phyloP scores from a whole-genome alignment of 2,113 vertebrate genomes.

The Gila orcuttii region DNA sequence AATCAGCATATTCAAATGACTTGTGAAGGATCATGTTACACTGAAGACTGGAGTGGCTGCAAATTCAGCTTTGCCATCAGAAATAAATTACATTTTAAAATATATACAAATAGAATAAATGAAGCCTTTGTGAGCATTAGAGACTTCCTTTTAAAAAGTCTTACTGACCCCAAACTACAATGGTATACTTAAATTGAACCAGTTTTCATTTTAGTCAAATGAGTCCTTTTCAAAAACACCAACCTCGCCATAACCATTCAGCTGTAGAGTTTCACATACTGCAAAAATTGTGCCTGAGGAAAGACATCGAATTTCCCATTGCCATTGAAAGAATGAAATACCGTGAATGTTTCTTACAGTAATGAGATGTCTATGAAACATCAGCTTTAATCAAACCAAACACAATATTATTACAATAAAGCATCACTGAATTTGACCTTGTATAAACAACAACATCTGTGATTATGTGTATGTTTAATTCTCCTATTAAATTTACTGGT shows the following conservation, averaged over 20 bases:
- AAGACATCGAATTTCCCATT: not conserved
- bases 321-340: not conserved
- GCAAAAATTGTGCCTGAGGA: not conserved
- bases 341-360: not conserved
- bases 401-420: not conserved
- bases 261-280: not conserved
- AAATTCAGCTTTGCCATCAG: not conserved
- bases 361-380: conserved; percentile 30
- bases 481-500: not conserved
- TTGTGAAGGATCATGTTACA: not conserved
- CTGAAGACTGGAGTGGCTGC: not conserved
- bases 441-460: conserved; percentile 16
- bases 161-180: not conserved
- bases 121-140: too few relatives aligned
- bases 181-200: not conserved
- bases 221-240: not conserved
- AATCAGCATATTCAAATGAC: not conserved
- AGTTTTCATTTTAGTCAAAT: not conserved
- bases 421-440: not conserved
- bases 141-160: not conserved
- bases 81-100: not conserved
- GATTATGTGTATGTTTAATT: not conserved
- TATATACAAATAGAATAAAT: not conserved
- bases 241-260: too few relatives aligned
- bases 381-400: not conserved